Evolutionary conservation across 2,888 invertebrate species (phyloP).

Genomic region (Parnassius smintheus): DNA sequence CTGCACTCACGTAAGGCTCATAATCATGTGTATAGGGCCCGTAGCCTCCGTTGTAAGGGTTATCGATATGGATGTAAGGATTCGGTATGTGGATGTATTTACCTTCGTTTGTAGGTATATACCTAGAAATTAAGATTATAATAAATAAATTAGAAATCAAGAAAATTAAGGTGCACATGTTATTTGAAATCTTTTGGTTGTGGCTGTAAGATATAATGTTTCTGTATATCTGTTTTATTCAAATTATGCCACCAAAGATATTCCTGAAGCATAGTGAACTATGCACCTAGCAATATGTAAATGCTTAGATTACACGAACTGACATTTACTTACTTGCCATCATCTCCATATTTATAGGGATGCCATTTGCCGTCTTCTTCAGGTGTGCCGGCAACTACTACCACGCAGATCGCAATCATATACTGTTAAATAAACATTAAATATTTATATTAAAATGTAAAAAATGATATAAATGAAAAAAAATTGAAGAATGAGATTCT

Average conservation of each 20-base stretch:
- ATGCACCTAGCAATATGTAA: slow-evolving; percentile 32
- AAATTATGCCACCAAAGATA: slow-evolving; percentile 11
- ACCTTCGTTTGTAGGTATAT: slow-evolving; percentile 71
- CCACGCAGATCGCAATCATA: slow-evolving; percentile 56
- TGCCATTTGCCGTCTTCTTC: slow-evolving; percentile 65
- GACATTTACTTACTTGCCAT: slow-evolving; percentile 73
- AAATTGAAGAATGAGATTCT: not conserved
- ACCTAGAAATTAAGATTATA: slow-evolving; percentile 43
- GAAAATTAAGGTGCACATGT: no score
- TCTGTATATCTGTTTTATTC: slow-evolving; percentile 4
- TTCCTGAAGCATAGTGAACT: slow-evolving; percentile 6
- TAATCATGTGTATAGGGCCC: slow-evolving; percentile 71
- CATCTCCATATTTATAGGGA: slow-evolving; percentile 62
- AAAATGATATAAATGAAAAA: slow-evolving; percentile 4
- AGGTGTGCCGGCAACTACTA: slow-evolving; percentile 51
- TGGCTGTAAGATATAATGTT: no score
- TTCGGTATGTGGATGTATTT: slow-evolving; percentile 78
- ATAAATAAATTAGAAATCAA: no score
- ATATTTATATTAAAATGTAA: slow-evolving; percentile 9
- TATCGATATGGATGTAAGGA: slow-evolving; percentile 77
- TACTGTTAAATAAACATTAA: slow-evolving; percentile 48
- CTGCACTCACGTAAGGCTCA: slow-evolving; percentile 74
- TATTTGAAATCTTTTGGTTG: no score
- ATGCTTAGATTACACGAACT: slow-evolving; percentile 33
- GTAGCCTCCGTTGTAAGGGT: slow-evolving; percentile 70